These are phyloP conservation scores for Dufourea novaeangliae DNA, from an alignment of 1,140 invertebrate species.

Conservation along the genomic window DNA sequence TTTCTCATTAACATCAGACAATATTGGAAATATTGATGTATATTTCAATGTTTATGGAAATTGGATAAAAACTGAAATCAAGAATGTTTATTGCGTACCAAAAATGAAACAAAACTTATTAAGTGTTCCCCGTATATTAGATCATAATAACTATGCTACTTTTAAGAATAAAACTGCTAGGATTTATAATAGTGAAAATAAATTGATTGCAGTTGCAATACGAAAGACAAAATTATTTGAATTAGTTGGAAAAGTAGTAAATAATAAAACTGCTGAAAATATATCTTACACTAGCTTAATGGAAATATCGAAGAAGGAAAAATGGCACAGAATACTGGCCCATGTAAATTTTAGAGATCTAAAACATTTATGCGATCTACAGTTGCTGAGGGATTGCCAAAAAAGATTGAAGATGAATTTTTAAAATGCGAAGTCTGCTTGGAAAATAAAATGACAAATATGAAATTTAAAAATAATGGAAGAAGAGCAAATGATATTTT, in stretches of 20 bases:
- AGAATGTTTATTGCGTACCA: conserved; percentile 42
- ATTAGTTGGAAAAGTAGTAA: conserved; percentile 8
- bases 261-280: not conserved
- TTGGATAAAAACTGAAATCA: conserved; percentile 17
- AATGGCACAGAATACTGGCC: too few species aligned
- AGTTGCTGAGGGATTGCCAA: too few species aligned
- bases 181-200: conserved; percentile 8
- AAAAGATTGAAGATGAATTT: not conserved
- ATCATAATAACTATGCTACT: conserved; percentile 34
- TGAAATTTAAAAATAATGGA: too few species aligned
- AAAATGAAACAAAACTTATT: conserved; percentile 45
- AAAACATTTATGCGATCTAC: too few species aligned
- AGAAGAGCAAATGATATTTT: conserved; percentile 10
- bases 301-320: not conserved
- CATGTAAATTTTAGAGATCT: conserved; percentile 9
- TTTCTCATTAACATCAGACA: conserved; percentile 31
- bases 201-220: conserved; percentile 23
- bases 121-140: conserved; percentile 36
- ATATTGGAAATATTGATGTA: conserved; percentile 37
- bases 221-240: conserved; percentile 25
- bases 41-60: conserved; percentile 24
- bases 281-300: not conserved
- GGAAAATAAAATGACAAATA: too few species aligned
- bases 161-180: conserved; percentile 10
- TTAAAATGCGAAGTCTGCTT: conserved; percentile 4